Conservation (phyloP, 2,113 vertebrate species). For the Motacilla tschutschensis region DNA sequence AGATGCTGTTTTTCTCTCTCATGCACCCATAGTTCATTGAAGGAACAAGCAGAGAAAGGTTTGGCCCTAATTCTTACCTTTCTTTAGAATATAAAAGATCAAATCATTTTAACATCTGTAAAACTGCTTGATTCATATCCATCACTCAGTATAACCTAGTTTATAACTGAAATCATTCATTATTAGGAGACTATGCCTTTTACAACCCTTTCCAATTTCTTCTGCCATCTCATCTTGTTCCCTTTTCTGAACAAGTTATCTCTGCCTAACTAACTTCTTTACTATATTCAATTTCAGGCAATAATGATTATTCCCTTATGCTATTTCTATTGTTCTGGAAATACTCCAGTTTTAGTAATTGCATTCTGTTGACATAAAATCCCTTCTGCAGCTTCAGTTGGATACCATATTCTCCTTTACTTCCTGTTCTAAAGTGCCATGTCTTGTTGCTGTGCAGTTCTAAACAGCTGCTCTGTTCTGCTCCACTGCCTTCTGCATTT, state of each 20-base stretch:
- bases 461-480: constrained; percentile 45
- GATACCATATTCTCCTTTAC: constrained; percentile 16
- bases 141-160: background rate
- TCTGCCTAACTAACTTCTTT: constrained; percentile 49
- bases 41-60: background rate
- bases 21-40: background rate
- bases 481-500: constrained; percentile 24
- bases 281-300: constrained; percentile 52
- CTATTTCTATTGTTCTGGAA: constrained; percentile 46
- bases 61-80: background rate
- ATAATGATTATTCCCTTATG: constrained; percentile 44
- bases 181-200: constrained; percentile 4
- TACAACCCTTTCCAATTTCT: constrained; percentile 11
- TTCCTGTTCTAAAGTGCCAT: constrained; percentile 39
- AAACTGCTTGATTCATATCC: background rate
- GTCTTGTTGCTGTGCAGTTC: background rate
- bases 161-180: background rate
- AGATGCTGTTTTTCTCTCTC: constrained; percentile 23
- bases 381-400: constrained; percentile 33
- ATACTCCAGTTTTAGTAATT: constrained; percentile 46
- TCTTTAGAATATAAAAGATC: background rate
- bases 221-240: constrained; percentile 24
- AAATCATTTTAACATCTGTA: background rate
- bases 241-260: constrained; percentile 45
- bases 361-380: constrained; percentile 56